phyloP scores from a whole-genome alignment of 2,797 vertebrate species.

The Danio jaintianensis region DNA sequence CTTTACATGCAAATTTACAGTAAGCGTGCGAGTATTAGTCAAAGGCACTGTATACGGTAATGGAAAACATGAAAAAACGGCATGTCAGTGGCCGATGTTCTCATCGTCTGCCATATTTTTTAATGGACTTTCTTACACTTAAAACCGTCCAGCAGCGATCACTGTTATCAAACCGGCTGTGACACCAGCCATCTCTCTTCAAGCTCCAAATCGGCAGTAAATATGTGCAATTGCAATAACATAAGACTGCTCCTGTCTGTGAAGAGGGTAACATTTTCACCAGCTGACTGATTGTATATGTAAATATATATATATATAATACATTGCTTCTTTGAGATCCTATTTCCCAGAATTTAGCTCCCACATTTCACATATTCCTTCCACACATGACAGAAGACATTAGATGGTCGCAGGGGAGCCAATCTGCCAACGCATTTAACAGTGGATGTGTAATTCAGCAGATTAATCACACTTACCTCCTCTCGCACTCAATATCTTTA shows the following conservation, averaged over 20 bases:
- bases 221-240: not conserved
- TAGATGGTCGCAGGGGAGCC: slow-evolving; percentile 48
- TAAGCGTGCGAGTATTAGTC: no score
- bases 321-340: not conserved
- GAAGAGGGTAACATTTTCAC: not conserved
- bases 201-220: not conserved
- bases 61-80: no score
- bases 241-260: not conserved
- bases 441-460: slow-evolving; percentile 53
- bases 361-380: slow-evolving; percentile 49
- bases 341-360: slow-evolving; percentile 25
- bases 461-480: slow-evolving; percentile 24
- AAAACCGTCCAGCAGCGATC: not conserved
- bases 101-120: no score
- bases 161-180: not conserved
- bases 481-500: slow-evolving; percentile 16
- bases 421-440: slow-evolving; percentile 43
- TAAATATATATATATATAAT: slow-evolving; percentile 11
- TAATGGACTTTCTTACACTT: no score
- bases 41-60: no score
- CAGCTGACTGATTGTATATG: not conserved
- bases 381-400: slow-evolving; percentile 48
- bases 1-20: no score
- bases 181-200: not conserved
- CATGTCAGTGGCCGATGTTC: no score